phyloP scores from a whole-genome alignment of 2,888 invertebrate genomes.

The Mylabris sibirica region DNA sequence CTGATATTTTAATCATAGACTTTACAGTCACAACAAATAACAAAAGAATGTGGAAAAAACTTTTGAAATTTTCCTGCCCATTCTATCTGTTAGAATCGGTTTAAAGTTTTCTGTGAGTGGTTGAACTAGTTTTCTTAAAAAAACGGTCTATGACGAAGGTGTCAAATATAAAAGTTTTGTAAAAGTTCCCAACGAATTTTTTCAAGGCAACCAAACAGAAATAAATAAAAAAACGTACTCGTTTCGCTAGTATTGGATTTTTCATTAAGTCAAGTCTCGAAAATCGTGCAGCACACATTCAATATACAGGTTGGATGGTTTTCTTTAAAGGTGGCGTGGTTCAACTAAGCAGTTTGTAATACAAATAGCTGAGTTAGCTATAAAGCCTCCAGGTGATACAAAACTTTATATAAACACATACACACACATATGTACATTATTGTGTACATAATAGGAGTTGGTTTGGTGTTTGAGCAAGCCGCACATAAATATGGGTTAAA shows the following conservation, averaged over 20 bases:
- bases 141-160: not conserved
- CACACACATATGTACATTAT: not conserved
- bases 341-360: constrained; percentile 45
- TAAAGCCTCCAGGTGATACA: constrained; percentile 39
- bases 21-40: not conserved
- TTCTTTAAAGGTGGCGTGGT: constrained; percentile 20
- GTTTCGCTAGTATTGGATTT: no score
- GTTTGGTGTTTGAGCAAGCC: constrained; percentile 41
- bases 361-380: constrained; percentile 41
- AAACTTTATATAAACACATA: constrained; percentile 42
- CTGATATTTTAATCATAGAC: not conserved
- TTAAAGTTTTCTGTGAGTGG: not conserved
- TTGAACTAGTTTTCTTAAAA: not conserved
- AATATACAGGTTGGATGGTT: not conserved
- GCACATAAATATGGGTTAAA: constrained; percentile 42
- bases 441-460: constrained; percentile 18
- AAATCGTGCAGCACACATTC: not conserved
- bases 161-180: not conserved
- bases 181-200: not conserved
- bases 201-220: no score
- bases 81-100: not conserved
- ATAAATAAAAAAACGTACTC: no score
- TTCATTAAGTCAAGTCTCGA: constrained; percentile 22
- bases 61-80: not conserved
- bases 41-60: not conserved